A percentile compares a stretch with the other conserved stretches of the same genome.
These are phyloP conservation scores for Enteromius trimaculatus DNA, from an alignment of 2,797 vertebrate species.

Conservation along the genomic window DNA sequence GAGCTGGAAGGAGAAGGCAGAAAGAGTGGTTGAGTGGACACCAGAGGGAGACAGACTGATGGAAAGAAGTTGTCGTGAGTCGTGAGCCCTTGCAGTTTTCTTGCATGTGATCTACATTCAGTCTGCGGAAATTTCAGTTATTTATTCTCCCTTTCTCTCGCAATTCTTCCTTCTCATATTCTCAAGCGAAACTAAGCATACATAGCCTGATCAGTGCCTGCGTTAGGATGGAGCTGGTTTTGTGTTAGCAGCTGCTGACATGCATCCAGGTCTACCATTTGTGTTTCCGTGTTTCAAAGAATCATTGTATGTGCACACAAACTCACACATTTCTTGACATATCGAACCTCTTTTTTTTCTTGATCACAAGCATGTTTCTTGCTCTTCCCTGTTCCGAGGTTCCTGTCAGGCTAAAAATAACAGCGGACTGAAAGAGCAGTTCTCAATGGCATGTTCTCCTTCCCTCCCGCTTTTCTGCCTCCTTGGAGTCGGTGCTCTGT, in stretches of 20 bases:
- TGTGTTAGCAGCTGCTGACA: slow-evolving; percentile 2
- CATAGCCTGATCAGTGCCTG: neutral
- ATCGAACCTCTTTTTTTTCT: neutral
- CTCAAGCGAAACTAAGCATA: neutral
- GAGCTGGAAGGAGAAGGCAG: neutral
- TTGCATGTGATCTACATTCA: slow-evolving; percentile 72
- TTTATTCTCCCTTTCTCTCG: slow-evolving; percentile 70
- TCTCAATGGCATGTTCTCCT: slow-evolving; percentile 42
- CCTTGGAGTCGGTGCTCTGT: slow-evolving; percentile 36
- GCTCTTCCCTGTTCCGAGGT: slow-evolving; percentile 18
- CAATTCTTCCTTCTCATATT: neutral
- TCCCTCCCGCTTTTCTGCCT: slow-evolving; percentile 34
- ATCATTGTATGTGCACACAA: neutral
- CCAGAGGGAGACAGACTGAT: slow-evolving; percentile 58
- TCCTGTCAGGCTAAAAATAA: slow-evolving; percentile 47
- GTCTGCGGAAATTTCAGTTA: slow-evolving; percentile 79
- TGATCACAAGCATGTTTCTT: slow-evolving; percentile 9
- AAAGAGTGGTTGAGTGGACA: slow-evolving; percentile 41
- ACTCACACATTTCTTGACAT: neutral
- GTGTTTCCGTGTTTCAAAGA: slow-evolving; percentile 1
- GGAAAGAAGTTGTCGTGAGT: slow-evolving; percentile 29
- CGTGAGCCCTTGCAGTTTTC: slow-evolving; percentile 52
- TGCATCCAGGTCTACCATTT: neutral
- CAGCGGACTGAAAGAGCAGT: slow-evolving; percentile 37
- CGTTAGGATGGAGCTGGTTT: neutral